phyloP scores from a whole-genome alignment of 1,140 invertebrate genomes.

The Drosophila dunni region DNA sequence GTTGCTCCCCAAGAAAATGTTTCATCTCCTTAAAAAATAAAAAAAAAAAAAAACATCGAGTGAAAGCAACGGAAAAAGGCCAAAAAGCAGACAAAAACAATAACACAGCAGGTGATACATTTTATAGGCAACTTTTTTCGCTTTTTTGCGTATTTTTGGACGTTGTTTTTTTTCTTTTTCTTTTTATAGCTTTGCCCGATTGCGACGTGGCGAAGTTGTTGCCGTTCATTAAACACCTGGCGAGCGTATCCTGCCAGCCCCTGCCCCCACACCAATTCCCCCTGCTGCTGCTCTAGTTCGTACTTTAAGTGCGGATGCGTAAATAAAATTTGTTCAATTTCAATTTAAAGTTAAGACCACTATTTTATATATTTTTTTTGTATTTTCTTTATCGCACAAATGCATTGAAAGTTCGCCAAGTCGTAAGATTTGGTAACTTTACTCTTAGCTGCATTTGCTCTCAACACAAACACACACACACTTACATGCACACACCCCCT shows the following conservation, averaged over 20 bases:
- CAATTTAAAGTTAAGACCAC: slow-evolving; percentile 55
- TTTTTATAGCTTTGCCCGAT: slow-evolving; percentile 44
- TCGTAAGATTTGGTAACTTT: slow-evolving; percentile 24
- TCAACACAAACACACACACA: background rate
- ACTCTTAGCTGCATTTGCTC: slow-evolving; percentile 31
- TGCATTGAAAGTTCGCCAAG: slow-evolving; percentile 20
- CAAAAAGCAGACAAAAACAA: slow-evolving; percentile 60
- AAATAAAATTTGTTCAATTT: slow-evolving; percentile 47
- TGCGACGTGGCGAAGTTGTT: slow-evolving; percentile 35
- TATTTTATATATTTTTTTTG: background rate
- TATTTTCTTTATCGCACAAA: background rate
- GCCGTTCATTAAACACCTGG: slow-evolving; percentile 59
- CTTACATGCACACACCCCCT: too few relatives aligned
- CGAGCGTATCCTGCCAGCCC: background rate
- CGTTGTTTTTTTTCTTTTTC: background rate
- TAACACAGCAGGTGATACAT: slow-evolving; percentile 79
- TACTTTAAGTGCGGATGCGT: slow-evolving; percentile 32
- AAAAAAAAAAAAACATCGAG: background rate
- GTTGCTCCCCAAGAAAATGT: slow-evolving; percentile 15
- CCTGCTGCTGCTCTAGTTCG: background rate
- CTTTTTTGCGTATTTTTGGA: too few relatives aligned
- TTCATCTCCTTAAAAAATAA: slow-evolving; percentile 14
- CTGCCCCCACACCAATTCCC: too few relatives aligned
- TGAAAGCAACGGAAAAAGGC: slow-evolving; percentile 1
- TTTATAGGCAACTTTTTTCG: slow-evolving; percentile 40